Conservation (phyloP, 2,888 invertebrate genomes). For the Scaptomyza polygonia region DNA sequence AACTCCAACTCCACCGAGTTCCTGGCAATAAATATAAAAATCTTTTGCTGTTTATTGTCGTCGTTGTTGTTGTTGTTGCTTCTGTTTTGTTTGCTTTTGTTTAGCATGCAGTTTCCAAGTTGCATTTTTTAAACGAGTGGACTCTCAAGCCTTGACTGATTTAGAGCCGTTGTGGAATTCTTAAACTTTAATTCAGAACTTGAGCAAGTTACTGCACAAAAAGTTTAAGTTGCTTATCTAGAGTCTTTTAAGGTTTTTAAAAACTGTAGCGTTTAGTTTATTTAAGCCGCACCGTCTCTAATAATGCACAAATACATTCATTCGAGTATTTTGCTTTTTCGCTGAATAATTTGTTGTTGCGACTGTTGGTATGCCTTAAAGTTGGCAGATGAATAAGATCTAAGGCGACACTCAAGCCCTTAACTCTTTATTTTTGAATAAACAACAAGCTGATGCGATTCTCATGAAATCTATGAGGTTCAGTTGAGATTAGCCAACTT, state of each 20-base stretch:
- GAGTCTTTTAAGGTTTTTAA: background rate
- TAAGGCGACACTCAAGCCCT: no score
- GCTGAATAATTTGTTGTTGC: no score
- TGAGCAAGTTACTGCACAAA: slow-evolving; percentile 7
- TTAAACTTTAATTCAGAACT: slow-evolving; percentile 10
- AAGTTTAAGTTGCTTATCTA: slow-evolving; percentile 11
- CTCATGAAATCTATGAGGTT: no score
- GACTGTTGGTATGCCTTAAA: no score
- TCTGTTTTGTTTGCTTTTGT: slow-evolving; percentile 37
- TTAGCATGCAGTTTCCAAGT: slow-evolving; percentile 45
- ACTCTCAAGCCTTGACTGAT: slow-evolving; percentile 32
- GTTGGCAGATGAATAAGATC: no score
- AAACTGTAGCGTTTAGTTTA: background rate
- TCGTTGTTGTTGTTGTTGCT: slow-evolving; percentile 34
- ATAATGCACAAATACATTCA: no score
- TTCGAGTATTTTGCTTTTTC: no score
- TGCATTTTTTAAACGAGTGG: slow-evolving; percentile 26
- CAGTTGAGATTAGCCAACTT: no score
- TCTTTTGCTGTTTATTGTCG: slow-evolving; percentile 64
- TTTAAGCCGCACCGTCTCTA: no score
- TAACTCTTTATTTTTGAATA: no score
- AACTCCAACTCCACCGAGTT: slow-evolving; percentile 44
- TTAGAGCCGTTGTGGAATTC: slow-evolving; percentile 26
- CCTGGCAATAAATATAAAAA: slow-evolving; percentile 78
- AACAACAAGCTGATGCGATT: no score